Percentiles rank a stretch among this genome's conserved stretches.
phyloP scores from a whole-genome alignment of 2,797 vertebrate species.

The Kryptopterus vitreolus region DNA sequence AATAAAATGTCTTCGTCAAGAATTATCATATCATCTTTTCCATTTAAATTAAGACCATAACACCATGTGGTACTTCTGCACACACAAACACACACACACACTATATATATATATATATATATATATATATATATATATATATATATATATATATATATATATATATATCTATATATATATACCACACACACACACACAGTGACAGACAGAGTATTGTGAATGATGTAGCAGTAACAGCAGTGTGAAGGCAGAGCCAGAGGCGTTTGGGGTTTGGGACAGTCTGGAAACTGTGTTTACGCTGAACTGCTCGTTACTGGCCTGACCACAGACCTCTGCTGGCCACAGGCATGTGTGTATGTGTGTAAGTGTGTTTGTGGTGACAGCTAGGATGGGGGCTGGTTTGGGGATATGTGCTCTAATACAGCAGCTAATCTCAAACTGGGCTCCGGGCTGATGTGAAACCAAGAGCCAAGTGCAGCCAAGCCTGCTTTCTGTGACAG shows the following conservation, averaged over 20 bases:
- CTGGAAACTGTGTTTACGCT: constrained; percentile 72
- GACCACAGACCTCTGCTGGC: constrained; percentile 76
- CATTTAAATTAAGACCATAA: constrained; percentile 38
- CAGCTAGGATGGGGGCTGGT: constrained; percentile 30
- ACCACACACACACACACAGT: constrained; percentile 46
- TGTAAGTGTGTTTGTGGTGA: constrained; percentile 55
- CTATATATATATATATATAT: too few relatives aligned
- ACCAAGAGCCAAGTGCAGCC: constrained; percentile 30
- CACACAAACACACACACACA: constrained; percentile 41
- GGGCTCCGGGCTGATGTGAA: constrained; percentile 34
- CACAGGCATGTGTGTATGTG: constrained; percentile 76
- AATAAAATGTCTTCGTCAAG: constrained; percentile 41
- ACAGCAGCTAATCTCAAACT: constrained; percentile 39
- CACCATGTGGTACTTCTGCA: constrained; percentile 17
- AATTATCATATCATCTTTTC: constrained; percentile 48
- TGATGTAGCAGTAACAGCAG: constrained; percentile 65
- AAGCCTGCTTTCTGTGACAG: constrained; percentile 20
- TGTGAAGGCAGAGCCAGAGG: constrained; percentile 65
- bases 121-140: too few relatives aligned
- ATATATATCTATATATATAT: too few relatives aligned
- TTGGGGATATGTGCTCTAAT: constrained; percentile 47
- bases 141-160: too few relatives aligned
- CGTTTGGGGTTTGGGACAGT: constrained; percentile 66
- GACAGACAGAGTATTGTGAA: constrained; percentile 59
- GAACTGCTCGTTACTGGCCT: constrained; percentile 73